Conservation (phyloP, 1,140 invertebrate genomes). For the Panagrolaimus sp. region DNA sequence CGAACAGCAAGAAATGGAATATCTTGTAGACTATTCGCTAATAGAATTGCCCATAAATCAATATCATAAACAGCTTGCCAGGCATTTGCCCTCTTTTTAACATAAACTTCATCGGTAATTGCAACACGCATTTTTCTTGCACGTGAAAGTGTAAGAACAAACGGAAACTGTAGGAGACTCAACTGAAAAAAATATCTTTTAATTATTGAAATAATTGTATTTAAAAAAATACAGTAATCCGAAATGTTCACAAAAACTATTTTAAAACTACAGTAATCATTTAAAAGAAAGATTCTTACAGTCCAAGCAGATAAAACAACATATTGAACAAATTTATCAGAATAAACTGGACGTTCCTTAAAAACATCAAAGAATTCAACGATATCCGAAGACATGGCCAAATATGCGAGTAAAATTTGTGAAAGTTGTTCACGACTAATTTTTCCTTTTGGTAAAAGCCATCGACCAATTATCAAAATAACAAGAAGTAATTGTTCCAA, state of each 20-base stretch:
- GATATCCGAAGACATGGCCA: constrained; percentile 75
- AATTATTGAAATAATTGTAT: too few species aligned
- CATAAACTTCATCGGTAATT: constrained; percentile 49
- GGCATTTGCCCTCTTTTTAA: constrained; percentile 35
- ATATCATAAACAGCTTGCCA: constrained; percentile 45
- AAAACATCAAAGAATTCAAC: constrained; percentile 93
- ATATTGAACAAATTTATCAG: constrained; percentile 42
- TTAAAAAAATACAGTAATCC: too few species aligned
- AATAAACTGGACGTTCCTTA: constrained; percentile 57
- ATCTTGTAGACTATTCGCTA: constrained; percentile 55
- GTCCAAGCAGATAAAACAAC: constrained; percentile 57
- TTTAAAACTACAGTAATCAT: too few species aligned
- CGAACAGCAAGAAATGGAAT: constrained; percentile 57
- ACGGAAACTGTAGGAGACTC: constrained; percentile 54
- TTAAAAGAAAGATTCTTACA: constrained; percentile 23
- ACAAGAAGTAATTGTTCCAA: constrained; percentile 62
- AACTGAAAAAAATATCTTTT: constrained; percentile 37
- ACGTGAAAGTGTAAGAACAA: constrained; percentile 51
- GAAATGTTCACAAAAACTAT: too few species aligned
- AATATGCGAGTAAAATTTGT: constrained; percentile 75
- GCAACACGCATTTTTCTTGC: constrained; percentile 58
- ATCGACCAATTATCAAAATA: constrained; percentile 61
- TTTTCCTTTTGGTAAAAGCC: constrained; percentile 68
- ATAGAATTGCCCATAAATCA: constrained; percentile 56
- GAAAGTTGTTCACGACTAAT: constrained; percentile 82